Conservation (phyloP, 2,797 vertebrate species). For the Macropus fuliginosus region DNA sequence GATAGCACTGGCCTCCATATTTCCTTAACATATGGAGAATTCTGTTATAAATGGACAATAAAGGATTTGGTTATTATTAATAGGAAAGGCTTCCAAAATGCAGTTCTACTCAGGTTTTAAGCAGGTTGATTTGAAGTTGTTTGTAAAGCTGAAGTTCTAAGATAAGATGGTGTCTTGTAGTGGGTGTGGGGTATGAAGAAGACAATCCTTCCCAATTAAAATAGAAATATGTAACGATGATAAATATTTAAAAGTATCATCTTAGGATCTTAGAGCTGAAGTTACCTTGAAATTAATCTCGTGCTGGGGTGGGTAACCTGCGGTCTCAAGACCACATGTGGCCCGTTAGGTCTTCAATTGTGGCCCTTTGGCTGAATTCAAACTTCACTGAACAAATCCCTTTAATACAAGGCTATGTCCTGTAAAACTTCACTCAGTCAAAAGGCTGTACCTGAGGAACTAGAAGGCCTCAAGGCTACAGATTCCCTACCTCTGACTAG, state of each 20-base stretch:
- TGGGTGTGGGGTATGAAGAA: not conserved
- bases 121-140: not conserved
- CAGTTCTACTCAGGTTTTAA: not conserved
- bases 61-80: slow-evolving; percentile 12
- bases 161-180: not conserved
- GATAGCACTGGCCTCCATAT: slow-evolving; percentile 13
- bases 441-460: too few relatives aligned
- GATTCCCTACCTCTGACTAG: too few relatives aligned
- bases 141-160: slow-evolving; percentile 32
- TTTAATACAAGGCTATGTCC: too few relatives aligned
- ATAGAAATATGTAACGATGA: not conserved
- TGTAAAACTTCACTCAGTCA: too few relatives aligned
- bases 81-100: slow-evolving; percentile 38
- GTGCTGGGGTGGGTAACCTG: too few relatives aligned
- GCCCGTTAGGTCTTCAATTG: too few relatives aligned
- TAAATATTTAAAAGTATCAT: not conserved
- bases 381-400: too few relatives aligned
- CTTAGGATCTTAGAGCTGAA: not conserved
- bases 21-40: not conserved
- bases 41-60: slow-evolving; percentile 20
- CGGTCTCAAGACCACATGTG: too few relatives aligned
- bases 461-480: too few relatives aligned
- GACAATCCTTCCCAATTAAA: slow-evolving; percentile 24
- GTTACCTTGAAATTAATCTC: not conserved
- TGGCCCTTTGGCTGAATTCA: too few relatives aligned